Conservation (phyloP, 2,888 invertebrate species). For the Andrena camellia region DNA sequence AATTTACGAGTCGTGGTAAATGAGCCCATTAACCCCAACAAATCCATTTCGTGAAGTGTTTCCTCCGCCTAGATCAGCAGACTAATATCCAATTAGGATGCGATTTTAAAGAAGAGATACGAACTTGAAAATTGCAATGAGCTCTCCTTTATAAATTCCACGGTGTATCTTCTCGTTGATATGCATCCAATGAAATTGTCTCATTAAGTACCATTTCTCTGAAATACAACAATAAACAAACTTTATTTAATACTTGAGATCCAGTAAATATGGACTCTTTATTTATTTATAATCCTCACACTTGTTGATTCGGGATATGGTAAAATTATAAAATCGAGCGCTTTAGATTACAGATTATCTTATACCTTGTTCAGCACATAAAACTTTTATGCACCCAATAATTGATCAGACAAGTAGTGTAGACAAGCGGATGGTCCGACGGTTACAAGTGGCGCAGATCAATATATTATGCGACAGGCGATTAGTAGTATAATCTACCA, state of each 20-base stretch:
- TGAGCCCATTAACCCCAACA: constrained; percentile 26
- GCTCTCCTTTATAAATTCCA: neutral
- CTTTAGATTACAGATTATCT: too few relatives aligned
- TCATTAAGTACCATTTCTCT: too few relatives aligned
- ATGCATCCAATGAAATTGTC: too few relatives aligned
- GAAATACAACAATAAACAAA: too few relatives aligned
- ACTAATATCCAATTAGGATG: constrained; percentile 36
- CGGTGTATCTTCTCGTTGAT: too few relatives aligned
- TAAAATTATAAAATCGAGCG: too few relatives aligned
- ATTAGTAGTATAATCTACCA: neutral
- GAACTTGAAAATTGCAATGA: neutral
- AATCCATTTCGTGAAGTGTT: constrained; percentile 22
- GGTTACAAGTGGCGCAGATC: neutral
- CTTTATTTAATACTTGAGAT: too few relatives aligned
- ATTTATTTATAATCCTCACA: too few relatives aligned
- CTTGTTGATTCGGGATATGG: too few relatives aligned
- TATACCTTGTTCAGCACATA: neutral
- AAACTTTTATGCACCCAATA: neutral
- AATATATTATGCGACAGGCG: neutral
- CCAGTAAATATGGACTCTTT: too few relatives aligned
- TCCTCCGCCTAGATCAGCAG: constrained; percentile 1
- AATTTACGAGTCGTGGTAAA: constrained; percentile 25
- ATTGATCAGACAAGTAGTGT: neutral
- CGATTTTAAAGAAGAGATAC: constrained; percentile 22
- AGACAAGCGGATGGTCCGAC: neutral